Percentiles rank a stretch among this genome's conserved stretches.
Evolutionary conservation across 2,113 vertebrate genomes (phyloP).

Genomic region (Eulacestoma nigropectus): DNA sequence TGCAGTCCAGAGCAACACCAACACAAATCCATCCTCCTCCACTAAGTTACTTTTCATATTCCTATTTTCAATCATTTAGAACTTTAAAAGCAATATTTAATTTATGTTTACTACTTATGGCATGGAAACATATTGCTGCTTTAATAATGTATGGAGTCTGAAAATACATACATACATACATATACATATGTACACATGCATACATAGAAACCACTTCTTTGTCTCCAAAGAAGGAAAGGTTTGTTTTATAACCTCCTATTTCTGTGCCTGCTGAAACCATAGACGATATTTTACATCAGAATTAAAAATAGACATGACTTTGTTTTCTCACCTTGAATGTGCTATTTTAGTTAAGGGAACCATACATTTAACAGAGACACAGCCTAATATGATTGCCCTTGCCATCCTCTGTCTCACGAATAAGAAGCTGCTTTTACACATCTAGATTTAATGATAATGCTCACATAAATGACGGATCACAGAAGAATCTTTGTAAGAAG

Average conservation of each 20-base stretch:
- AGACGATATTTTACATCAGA: not conserved
- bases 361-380: not conserved
- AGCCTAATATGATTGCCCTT: not conserved
- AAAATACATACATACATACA: not conserved
- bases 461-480: not conserved
- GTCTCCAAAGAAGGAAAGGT: not conserved
- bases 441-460: not conserved
- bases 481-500: not conserved
- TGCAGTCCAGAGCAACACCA: not conserved
- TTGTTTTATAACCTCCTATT: not conserved
- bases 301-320: slow-evolving; percentile 32
- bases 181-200: not conserved
- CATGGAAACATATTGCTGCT: not conserved
- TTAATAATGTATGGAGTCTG: not conserved
- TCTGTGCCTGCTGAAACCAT: not conserved
- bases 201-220: not conserved
- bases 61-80: not conserved
- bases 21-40: not conserved
- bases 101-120: not conserved
- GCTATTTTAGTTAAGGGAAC: not conserved
- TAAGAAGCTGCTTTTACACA: not conserved
- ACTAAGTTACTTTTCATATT: not conserved
- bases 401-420: not conserved
- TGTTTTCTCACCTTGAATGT: slow-evolving; percentile 28
- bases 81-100: not conserved